Evolutionary conservation across 1,140 invertebrate genomes (phyloP).

Genomic region (Metaphire vulgaris): DNA sequence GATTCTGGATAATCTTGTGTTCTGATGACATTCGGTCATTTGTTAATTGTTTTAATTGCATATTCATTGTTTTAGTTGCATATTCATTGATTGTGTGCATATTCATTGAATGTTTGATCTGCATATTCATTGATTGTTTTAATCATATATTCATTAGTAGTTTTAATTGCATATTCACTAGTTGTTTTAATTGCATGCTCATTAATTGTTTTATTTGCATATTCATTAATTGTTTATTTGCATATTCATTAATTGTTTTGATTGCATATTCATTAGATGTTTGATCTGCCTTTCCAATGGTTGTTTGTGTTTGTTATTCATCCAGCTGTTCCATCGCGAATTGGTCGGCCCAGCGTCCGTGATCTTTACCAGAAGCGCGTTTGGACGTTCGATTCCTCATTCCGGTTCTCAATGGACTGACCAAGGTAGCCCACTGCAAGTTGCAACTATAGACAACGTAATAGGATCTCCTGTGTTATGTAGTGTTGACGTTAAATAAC

Average conservation of each 20-base stretch:
- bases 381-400: constrained; percentile 93
- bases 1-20: not conserved
- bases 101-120: not conserved
- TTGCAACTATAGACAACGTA: too few relatives aligned
- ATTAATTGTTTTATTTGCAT: too few relatives aligned
- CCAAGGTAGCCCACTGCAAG: constrained; percentile 59
- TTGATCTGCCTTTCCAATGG: too few relatives aligned
- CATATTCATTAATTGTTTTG: too few relatives aligned
- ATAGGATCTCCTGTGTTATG: too few relatives aligned
- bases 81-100: not conserved
- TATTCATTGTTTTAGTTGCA: not conserved
- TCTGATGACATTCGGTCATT: not conserved
- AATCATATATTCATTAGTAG: not conserved
- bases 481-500: too few relatives aligned
- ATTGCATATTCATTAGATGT: too few relatives aligned
- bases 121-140: too few relatives aligned
- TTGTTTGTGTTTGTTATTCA: not conserved
- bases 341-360: constrained; percentile 77
- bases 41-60: not conserved
- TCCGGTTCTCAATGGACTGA: constrained; percentile 85
- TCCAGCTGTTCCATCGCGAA: constrained; percentile 70
- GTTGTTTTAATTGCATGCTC: too few relatives aligned
- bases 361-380: constrained; percentile 87
- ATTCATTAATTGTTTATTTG: too few relatives aligned
- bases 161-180: too few relatives aligned